phyloP scores from a whole-genome alignment of 1,140 invertebrate species.

The Nasonia longicornis region DNA sequence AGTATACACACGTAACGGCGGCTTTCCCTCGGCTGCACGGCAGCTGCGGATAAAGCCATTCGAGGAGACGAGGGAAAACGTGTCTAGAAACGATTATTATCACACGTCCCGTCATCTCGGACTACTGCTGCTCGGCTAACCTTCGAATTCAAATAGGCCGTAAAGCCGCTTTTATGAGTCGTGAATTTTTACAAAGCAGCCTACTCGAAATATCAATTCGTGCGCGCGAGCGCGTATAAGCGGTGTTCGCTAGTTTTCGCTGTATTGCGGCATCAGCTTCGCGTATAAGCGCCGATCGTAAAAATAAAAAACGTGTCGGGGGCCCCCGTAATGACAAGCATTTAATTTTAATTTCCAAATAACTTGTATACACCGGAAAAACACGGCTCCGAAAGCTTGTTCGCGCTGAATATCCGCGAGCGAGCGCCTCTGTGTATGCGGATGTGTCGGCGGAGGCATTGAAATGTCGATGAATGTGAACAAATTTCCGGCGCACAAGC shows the following conservation, averaged over 20 bases:
- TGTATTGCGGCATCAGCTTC: neutral
- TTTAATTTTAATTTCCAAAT: neutral
- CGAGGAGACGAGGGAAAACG: neutral
- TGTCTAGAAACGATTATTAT: neutral
- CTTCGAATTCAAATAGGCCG: slow-evolving; percentile 1
- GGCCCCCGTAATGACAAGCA: neutral
- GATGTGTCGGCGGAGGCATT: too few species aligned
- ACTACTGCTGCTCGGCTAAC: neutral
- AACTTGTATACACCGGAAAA: too few species aligned
- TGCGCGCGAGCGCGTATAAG: too few species aligned
- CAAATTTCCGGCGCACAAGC: neutral
- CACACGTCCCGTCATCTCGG: neutral
- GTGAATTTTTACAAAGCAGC: slow-evolving; percentile 1
- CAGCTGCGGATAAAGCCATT: neutral
- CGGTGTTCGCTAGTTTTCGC: neutral
- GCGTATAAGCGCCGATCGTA: neutral
- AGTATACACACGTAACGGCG: neutral
- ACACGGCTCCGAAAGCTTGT: neutral
- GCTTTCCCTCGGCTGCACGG: neutral
- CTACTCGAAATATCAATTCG: neutral
- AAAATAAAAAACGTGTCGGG: neutral
- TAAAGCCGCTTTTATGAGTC: neutral
- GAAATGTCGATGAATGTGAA: too few species aligned
- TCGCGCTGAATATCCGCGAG: neutral
- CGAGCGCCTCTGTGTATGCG: too few species aligned